Evolutionary conservation across 2,113 vertebrate species (phyloP), one percentile per base, ranked within the genome.

Genomic region (Gambusia affinis): DNA sequence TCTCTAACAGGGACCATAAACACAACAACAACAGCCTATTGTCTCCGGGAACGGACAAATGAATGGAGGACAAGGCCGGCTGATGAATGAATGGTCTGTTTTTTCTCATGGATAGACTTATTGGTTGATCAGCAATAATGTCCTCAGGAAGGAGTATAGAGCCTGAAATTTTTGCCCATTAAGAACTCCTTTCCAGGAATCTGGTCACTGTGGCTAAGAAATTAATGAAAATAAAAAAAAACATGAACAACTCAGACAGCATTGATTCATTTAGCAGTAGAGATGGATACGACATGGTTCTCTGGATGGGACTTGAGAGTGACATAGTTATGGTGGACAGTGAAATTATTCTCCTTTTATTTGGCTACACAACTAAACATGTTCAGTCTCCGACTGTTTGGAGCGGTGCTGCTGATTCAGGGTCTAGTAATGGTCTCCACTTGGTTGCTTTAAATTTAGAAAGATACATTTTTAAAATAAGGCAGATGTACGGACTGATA

Each of bases 21-120:
- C 79, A 85, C 78, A 88, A 87, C 83, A 84, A 88, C 77, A 89
- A 85, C 83, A 76, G 79, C 62, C 86, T 78, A 87, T 93, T 91
- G 91, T 92, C 30, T 85, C 11, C 54, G 65, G 3, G 12, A 76
- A 73, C 31, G 65, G 54, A 82, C 42, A 65, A 71, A 66, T 82
- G 79, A 79, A 85, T 73, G 81, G 63, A 73, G 62, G 78, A 84
- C 60, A 79, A 60, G 65, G 73, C 29, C 61, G 81, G 73, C 24
- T 17, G 69, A 81, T 81, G 84, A 76, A 86, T 88, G 76, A 79
- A 30, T 11, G 19, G 70, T 60, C 69, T 85, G 79, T 88, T 85
- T 4, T 60, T 6, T 60, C 47, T 27, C 27, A 19, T 22, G 67
- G 30, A 67, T 60, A n/a, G 63, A 80, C 57, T 72, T 76, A 64